Percentiles rank a stretch among this genome's conserved stretches.
These are phyloP conservation scores for Meteorus colon DNA, from an alignment of 2,888 invertebrate species.

Conservation along the genomic window DNA sequence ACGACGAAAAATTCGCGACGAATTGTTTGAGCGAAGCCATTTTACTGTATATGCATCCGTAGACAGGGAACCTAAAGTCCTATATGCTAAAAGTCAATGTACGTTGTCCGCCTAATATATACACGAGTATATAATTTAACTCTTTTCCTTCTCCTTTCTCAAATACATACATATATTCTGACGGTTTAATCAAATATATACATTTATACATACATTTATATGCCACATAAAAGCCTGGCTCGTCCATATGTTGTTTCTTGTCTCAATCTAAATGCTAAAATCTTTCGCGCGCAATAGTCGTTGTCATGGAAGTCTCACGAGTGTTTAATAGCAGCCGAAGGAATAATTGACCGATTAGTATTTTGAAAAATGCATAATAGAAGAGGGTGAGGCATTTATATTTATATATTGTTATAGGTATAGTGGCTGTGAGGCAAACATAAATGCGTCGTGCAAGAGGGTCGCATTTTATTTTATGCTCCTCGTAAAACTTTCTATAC, in stretches of 20 bases:
- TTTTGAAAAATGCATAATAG: conserved; percentile 34
- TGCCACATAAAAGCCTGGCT: background rate
- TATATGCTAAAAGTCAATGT: conserved; percentile 1
- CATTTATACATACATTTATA: background rate
- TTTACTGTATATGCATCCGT: conserved; percentile 48
- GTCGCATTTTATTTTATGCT: conserved; percentile 53
- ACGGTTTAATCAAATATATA: background rate
- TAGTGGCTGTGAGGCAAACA: conserved; percentile 14
- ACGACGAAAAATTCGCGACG: conserved; percentile 61
- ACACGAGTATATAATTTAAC: background rate
- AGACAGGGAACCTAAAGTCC: conserved; percentile 23
- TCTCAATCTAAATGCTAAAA: conserved; percentile 31
- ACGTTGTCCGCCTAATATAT: background rate
- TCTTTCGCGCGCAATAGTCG: conserved; percentile 3
- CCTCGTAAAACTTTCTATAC: conserved; percentile 50
- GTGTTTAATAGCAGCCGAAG: conserved; percentile 18
- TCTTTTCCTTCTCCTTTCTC: background rate
- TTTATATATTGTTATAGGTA: background rate
- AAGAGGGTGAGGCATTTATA: conserved; percentile 19
- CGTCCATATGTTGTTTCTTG: background rate
- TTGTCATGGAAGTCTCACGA: conserved; percentile 14
- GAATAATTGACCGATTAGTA: conserved; percentile 38
- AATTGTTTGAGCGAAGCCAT: conserved; percentile 62
- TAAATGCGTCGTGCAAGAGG: conserved; percentile 30
- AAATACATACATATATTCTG: background rate